Evolutionary conservation across 2,888 invertebrate species (phyloP).

Genomic region (Altica lythri): DNA sequence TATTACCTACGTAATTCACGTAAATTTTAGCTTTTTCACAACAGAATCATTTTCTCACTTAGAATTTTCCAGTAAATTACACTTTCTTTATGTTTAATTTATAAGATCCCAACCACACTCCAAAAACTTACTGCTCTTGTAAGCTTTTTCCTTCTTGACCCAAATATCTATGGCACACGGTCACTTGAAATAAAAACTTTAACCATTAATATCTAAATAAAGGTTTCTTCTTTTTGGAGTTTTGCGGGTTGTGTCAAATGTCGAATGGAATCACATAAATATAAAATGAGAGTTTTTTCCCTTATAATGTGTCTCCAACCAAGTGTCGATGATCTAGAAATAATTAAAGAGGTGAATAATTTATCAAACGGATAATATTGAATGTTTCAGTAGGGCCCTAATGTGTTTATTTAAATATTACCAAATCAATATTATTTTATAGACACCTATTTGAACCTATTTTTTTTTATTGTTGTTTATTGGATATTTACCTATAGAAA

Average conservation of each 20-base stretch:
- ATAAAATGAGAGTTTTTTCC: slow-evolving; percentile 5
- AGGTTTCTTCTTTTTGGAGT: too few relatives aligned
- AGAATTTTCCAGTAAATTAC: slow-evolving; percentile 7
- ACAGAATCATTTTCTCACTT: too few relatives aligned
- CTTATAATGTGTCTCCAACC: slow-evolving; percentile 7
- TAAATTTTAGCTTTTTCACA: too few relatives aligned
- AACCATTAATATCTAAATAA: slow-evolving; percentile 7
- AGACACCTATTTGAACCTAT: too few relatives aligned
- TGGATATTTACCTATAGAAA: neutral
- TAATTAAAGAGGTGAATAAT: slow-evolving; percentile 21
- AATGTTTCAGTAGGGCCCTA: neutral
- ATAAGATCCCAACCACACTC: neutral
- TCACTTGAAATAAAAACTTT: slow-evolving; percentile 9
- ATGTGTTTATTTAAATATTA: neutral
- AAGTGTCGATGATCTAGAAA: slow-evolving; percentile 19
- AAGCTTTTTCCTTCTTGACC: neutral
- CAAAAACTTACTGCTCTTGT: neutral
- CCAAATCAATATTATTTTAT: too few relatives aligned
- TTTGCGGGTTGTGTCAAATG: neutral
- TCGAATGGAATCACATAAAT: slow-evolving; percentile 5
- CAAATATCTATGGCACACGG: neutral
- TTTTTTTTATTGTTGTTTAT: too few relatives aligned
- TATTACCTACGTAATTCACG: too few relatives aligned
- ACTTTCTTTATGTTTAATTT: slow-evolving; percentile 5
- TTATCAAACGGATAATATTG: slow-evolving; percentile 6